A percentile compares a stretch with the other conserved stretches of the same genome.
phyloP scores from a whole-genome alignment of 2,888 invertebrate genomes.

The Nemoura dubitans region DNA sequence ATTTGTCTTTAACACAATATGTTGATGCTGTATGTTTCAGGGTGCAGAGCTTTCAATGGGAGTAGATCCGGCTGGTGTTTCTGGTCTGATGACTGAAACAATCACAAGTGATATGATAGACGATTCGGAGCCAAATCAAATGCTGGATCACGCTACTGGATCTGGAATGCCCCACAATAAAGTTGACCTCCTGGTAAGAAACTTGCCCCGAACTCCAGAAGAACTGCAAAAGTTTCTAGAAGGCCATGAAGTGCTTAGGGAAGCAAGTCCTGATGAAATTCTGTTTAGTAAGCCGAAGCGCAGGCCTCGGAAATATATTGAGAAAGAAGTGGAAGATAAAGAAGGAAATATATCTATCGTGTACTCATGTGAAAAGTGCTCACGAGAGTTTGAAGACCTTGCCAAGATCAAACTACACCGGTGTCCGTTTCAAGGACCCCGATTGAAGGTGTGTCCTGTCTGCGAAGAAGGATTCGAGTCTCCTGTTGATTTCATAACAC shows the following conservation, averaged over 20 bases:
- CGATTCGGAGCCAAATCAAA: not conserved
- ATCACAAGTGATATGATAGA: not conserved
- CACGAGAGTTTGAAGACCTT: not conserved
- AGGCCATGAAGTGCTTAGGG: too few species aligned
- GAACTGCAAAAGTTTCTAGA: not conserved
- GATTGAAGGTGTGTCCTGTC: not conserved
- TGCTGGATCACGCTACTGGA: not conserved
- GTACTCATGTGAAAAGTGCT: not conserved
- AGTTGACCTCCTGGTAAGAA: not conserved
- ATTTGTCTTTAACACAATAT: too few species aligned
- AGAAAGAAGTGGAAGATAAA: too few species aligned
- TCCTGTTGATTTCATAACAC: not conserved
- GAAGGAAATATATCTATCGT: too few species aligned
- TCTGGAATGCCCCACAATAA: not conserved
- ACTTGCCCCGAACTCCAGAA: not conserved
- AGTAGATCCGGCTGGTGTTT: not conserved
- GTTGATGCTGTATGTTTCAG: not conserved
- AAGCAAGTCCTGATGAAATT: too few species aligned
- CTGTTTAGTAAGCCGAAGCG: too few species aligned
- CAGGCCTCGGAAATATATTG: too few species aligned
- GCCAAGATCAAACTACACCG: not conserved
- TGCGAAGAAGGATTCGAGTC: not conserved
- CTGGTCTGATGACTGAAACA: conserved; percentile 53
- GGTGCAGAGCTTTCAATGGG: not conserved
- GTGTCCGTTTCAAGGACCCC: not conserved